These are phyloP conservation scores for Fringilla coelebs DNA, from an alignment of 2,797 vertebrate species.

Conservation along the genomic window DNA sequence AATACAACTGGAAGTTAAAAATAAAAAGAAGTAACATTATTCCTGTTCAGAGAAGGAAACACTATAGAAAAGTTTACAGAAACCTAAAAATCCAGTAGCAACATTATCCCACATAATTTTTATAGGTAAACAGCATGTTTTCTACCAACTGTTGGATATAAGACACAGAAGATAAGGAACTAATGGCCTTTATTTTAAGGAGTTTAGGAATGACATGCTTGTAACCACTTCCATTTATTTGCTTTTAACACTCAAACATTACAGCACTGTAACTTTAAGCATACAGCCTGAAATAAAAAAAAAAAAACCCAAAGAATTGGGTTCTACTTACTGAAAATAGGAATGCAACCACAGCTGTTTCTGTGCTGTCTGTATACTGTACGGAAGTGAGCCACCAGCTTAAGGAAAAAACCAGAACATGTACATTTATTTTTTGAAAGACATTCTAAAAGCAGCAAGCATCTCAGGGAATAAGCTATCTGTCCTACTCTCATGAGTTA, in stretches of 20 bases:
- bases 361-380: conserved; percentile 94
- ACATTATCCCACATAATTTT: neutral
- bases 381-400: conserved; percentile 97
- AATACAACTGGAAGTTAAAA: neutral
- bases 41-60: neutral
- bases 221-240: neutral
- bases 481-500: neutral
- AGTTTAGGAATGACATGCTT: neutral
- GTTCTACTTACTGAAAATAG: conserved; percentile 90
- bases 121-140: neutral
- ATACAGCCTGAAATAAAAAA: neutral
- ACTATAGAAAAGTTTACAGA: neutral
- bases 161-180: neutral
- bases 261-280: neutral
- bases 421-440: neutral
- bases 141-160: neutral
- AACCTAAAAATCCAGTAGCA: neutral
- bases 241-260: neutral
- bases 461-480: neutral
- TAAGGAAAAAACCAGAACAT: conserved; percentile 5
- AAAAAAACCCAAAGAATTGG: neutral
- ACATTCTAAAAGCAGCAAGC: neutral
- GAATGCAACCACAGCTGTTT: conserved; percentile 94
- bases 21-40: neutral
- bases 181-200: neutral